Evolutionary conservation across 1,140 invertebrate genomes (phyloP).

Genomic region (Drosophila pseudoananassae): DNA sequence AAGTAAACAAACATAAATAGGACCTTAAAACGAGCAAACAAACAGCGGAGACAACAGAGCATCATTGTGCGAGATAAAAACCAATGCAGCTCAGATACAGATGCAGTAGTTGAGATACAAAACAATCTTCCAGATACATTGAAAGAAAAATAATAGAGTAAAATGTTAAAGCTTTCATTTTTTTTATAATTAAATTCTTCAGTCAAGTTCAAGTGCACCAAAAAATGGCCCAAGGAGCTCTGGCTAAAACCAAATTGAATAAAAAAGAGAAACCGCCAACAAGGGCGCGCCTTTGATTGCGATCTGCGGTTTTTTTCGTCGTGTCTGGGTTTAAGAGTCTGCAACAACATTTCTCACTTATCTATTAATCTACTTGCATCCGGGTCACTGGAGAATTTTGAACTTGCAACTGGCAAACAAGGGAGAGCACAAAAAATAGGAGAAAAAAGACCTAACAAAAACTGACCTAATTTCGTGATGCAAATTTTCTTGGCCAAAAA

Average conservation of each 20-base stretch:
- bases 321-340: conserved; percentile 16
- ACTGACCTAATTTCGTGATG: conserved; percentile 26
- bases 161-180: background rate
- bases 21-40: conserved; percentile 36
- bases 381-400: conserved; percentile 34
- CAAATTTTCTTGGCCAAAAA: conserved; percentile 34
- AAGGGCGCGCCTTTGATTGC: conserved; percentile 55
- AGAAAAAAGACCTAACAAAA: background rate
- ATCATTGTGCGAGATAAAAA: conserved; percentile 48
- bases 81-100: conserved; percentile 38
- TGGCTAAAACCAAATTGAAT: background rate
- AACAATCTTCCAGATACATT: conserved; percentile 15
- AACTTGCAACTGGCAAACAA: conserved; percentile 25
- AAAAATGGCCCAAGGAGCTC: background rate
- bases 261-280: background rate
- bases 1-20: conserved; percentile 54
- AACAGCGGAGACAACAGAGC: conserved; percentile 31
- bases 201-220: conserved; percentile 1
- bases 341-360: conserved; percentile 4
- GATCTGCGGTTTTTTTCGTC: conserved; percentile 18
- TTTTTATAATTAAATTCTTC: too few species aligned
- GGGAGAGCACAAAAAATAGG: background rate
- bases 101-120: conserved; percentile 16
- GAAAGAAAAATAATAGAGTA: conserved; percentile 4
- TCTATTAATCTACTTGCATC: conserved; percentile 12